Evolutionary conservation across 2,113 vertebrate species (phyloP).

Genomic region (Salvelinus alpinus): DNA sequence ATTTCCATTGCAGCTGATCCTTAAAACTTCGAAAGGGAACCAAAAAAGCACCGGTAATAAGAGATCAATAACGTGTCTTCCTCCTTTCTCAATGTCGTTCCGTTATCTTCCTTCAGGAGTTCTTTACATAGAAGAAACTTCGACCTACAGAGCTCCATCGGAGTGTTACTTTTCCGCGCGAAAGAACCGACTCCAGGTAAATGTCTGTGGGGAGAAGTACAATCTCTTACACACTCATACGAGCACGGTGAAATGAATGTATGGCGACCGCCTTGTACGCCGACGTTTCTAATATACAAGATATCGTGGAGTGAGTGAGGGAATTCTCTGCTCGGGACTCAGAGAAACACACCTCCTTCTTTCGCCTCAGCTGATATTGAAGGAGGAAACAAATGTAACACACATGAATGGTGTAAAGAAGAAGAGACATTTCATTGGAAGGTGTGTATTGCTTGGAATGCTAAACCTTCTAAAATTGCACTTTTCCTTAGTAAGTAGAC

Average conservation of each 20-base stretch:
- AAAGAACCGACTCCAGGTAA: not conserved
- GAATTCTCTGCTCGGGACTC: constrained; percentile 45
- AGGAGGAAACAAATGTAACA: constrained; percentile 41
- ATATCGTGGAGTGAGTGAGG: constrained; percentile 56
- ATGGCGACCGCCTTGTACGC: constrained; percentile 37
- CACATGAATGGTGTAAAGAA: constrained; percentile 26
- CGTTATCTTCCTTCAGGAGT: constrained; percentile 9
- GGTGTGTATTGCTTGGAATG: constrained; percentile 31
- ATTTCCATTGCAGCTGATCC: constrained; percentile 70
- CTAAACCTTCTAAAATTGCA: not conserved
- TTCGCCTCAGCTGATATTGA: constrained; percentile 74
- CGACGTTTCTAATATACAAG: constrained; percentile 64
- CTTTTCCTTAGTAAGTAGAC: not conserved
- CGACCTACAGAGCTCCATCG: constrained; percentile 56
- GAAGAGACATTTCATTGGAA: constrained; percentile 17
- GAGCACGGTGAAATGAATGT: constrained; percentile 31
- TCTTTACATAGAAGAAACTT: constrained; percentile 4
- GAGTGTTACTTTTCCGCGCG: constrained; percentile 27
- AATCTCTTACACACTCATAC: constrained; percentile 25
- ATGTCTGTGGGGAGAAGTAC: constrained; percentile 23
- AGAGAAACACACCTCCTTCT: constrained; percentile 67
- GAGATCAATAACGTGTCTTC: not conserved
- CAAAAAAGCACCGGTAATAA: not conserved
- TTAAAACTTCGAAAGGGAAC: constrained; percentile 25
- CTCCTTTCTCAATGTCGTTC: not conserved